Conservation (phyloP, 2,797 vertebrate species). For the Smutsia temminckii region DNA sequence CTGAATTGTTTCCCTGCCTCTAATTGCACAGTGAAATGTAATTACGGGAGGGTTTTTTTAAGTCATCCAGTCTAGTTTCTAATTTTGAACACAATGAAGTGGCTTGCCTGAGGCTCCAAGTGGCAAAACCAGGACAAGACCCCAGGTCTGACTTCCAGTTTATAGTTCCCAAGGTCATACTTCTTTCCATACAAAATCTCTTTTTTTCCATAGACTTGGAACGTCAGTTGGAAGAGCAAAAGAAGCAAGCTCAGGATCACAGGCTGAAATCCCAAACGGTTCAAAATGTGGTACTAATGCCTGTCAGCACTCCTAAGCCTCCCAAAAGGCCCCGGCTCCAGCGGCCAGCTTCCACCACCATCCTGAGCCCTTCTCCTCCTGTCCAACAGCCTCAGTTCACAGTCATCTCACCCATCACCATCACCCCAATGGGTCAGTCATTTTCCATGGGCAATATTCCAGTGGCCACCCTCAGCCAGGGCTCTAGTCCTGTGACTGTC, state of each 20-base stretch:
- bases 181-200: constrained; percentile 14
- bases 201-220: constrained; percentile 86
- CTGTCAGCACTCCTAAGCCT: constrained; percentile 85
- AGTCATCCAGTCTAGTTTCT: constrained; percentile 31
- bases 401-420: constrained; percentile 89
- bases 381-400: constrained; percentile 92
- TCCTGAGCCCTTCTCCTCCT: constrained; percentile 87
- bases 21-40: constrained; percentile 16
- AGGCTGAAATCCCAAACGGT: constrained; percentile 89
- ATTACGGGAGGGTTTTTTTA: not conserved
- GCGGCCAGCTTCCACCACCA: constrained; percentile 89
- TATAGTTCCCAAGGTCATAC: not conserved
- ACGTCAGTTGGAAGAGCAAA: constrained; percentile 89
- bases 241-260: constrained; percentile 88
- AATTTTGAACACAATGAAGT: not conserved
- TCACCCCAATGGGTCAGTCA: constrained; percentile 86
- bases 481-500: constrained; percentile 87
- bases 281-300: constrained; percentile 89
- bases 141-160: not conserved
- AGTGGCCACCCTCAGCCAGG: constrained; percentile 88
- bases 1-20: not conserved
- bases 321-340: constrained; percentile 89
- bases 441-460: constrained; percentile 89
- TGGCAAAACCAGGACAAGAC: not conserved
- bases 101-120: not conserved